These are phyloP conservation scores for Genyomyrus donnyi DNA, from an alignment of 2,113 vertebrate genomes.

Conservation along the genomic window DNA sequence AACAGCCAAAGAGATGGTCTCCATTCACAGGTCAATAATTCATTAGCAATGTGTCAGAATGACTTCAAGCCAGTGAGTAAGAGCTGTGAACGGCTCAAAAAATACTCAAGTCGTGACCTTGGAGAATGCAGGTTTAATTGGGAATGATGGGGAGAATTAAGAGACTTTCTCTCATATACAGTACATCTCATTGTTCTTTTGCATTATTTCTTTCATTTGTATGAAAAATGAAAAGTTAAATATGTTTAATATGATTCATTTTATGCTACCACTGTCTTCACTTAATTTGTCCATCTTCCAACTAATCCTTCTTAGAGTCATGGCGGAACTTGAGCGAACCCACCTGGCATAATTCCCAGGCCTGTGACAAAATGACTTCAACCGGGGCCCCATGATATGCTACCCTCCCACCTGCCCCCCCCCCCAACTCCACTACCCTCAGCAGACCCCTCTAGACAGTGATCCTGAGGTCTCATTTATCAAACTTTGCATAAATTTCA, in stretches of 20 bases:
- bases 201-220: neutral
- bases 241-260: neutral
- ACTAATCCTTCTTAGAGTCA: neutral
- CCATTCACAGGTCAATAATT: slow-evolving; percentile 23
- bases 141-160: neutral
- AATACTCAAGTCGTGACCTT: neutral
- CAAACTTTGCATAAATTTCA: neutral
- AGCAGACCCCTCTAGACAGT: neutral
- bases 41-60: slow-evolving; percentile 10
- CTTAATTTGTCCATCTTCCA: neutral
- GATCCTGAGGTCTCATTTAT: neutral
- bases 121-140: slow-evolving; percentile 3
- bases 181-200: neutral
- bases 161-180: neutral
- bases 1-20: slow-evolving; percentile 14
- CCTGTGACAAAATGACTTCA: neutral
- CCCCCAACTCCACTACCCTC: neutral
- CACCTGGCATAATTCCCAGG: neutral
- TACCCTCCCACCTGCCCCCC: neutral
- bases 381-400: neutral
- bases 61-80: slow-evolving; percentile 9
- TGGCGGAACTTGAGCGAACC: neutral
- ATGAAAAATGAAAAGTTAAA: neutral
- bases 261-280: neutral
- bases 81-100: neutral